A percentile compares a stretch with the other conserved stretches of the same genome.
These are phyloP conservation scores for Phocides pigmalion DNA, from an alignment of 1,140 invertebrate genomes.

Conservation along the genomic window DNA sequence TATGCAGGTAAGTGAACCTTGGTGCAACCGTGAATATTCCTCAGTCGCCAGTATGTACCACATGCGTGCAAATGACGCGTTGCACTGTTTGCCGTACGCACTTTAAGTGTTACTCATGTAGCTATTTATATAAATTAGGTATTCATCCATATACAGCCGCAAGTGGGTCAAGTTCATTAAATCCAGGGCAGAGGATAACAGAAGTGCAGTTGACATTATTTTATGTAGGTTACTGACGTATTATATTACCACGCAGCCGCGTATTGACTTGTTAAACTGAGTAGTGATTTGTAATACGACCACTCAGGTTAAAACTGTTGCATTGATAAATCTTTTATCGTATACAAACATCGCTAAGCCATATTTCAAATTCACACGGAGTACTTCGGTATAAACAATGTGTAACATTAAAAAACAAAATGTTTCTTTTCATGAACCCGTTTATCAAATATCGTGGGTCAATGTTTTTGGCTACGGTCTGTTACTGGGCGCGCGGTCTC, in stretches of 20 bases:
- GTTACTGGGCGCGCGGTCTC: too few species aligned
- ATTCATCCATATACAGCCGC: slow-evolving; percentile 58
- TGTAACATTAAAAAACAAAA: background rate
- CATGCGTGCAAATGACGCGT: background rate
- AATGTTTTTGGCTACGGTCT: too few species aligned
- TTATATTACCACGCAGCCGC: slow-evolving; percentile 37
- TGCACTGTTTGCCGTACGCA: background rate
- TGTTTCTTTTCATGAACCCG: background rate
- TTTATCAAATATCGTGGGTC: background rate
- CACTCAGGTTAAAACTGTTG: background rate
- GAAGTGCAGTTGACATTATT: slow-evolving; percentile 65
- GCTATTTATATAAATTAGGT: slow-evolving; percentile 67
- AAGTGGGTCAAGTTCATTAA: slow-evolving; percentile 78
- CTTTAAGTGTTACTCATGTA: background rate
- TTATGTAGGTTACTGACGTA: slow-evolving; percentile 54
- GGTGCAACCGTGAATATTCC: background rate
- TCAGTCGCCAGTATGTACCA: background rate
- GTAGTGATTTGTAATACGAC: slow-evolving; percentile 10
- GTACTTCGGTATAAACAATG: background rate
- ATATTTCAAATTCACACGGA: too few species aligned
- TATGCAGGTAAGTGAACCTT: background rate
- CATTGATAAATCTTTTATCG: background rate
- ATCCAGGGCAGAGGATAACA: slow-evolving; percentile 79
- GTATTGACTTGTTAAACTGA: slow-evolving; percentile 30
- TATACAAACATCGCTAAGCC: background rate